phyloP scores from a whole-genome alignment of 2,113 vertebrate genomes.

The Eptesicus fuscus region DNA sequence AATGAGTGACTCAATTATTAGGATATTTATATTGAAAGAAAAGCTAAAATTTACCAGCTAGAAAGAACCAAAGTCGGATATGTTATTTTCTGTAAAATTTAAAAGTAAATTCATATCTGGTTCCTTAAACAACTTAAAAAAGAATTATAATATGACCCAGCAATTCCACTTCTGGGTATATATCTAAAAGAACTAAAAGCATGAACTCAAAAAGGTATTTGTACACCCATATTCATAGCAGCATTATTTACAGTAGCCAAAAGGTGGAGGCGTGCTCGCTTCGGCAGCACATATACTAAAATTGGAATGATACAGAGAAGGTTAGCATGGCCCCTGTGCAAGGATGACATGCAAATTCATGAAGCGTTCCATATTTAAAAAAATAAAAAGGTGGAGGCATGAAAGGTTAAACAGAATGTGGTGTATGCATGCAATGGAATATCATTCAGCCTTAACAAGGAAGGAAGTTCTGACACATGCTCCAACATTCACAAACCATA shows the following conservation, averaged over 20 bases:
- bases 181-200: background rate
- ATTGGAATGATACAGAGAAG: too few relatives aligned
- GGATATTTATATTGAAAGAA: background rate
- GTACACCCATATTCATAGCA: too few relatives aligned
- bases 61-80: background rate
- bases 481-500: background rate
- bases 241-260: too few relatives aligned
- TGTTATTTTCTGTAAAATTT: conserved; percentile 1
- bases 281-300: too few relatives aligned
- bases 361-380: too few relatives aligned
- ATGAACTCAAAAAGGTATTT: background rate
- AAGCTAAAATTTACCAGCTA: background rate
- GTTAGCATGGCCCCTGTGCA: too few relatives aligned
- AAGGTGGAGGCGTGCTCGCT: too few relatives aligned
- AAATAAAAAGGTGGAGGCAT: background rate
- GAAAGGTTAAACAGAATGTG: background rate
- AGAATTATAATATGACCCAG: background rate
- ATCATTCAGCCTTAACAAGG: background rate
- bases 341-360: too few relatives aligned
- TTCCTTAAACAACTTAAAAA: background rate
- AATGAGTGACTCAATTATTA: background rate
- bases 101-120: background rate
- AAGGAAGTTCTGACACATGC: background rate
- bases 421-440: background rate
- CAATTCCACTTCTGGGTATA: background rate